A percentile compares a stretch with the other conserved stretches of the same genome.
Evolutionary conservation across 2,888 invertebrate genomes (phyloP).

Genomic region (Chesias legatella): DNA sequence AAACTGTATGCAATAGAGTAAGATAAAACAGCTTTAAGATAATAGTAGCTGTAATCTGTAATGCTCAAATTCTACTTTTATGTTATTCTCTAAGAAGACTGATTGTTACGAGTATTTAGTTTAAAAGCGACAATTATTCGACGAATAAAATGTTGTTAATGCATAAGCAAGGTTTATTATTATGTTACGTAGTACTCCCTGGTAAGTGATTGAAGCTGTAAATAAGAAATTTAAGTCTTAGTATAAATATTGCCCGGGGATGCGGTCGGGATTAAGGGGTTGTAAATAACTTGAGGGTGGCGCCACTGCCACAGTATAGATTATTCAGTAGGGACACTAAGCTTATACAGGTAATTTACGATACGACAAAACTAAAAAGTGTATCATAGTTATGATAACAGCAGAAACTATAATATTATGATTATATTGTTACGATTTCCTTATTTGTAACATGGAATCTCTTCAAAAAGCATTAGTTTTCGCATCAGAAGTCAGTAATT

Average conservation of each 20-base stretch:
- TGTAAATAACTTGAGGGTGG: constrained; percentile 31
- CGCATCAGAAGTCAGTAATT: too few species aligned
- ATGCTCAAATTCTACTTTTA: not conserved
- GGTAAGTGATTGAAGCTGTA: constrained; percentile 24
- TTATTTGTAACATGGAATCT: too few species aligned
- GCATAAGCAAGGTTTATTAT: constrained; percentile 12
- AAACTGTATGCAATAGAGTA: too few species aligned
- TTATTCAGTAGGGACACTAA: not conserved
- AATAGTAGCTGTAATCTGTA: too few species aligned
- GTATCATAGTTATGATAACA: too few species aligned
- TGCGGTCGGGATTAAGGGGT: constrained; percentile 28
- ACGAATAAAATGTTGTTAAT: constrained; percentile 20
- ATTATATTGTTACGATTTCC: too few species aligned
- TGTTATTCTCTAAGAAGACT: constrained; percentile 24
- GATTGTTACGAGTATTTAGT: constrained; percentile 21
- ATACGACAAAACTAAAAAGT: too few species aligned
- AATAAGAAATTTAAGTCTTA: constrained; percentile 34
- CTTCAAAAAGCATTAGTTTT: too few species aligned
- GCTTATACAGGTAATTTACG: too few species aligned
- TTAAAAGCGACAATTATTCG: constrained; percentile 7
- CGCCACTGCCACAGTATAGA: constrained; percentile 6
- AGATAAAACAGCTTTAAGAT: too few species aligned
- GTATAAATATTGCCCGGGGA: constrained; percentile 33
- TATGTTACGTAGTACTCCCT: constrained; percentile 13
- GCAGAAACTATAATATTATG: too few species aligned